Base-by-base conservation (phyloP, 2,888 invertebrate species). In the Belgica antarctica region DNA sequence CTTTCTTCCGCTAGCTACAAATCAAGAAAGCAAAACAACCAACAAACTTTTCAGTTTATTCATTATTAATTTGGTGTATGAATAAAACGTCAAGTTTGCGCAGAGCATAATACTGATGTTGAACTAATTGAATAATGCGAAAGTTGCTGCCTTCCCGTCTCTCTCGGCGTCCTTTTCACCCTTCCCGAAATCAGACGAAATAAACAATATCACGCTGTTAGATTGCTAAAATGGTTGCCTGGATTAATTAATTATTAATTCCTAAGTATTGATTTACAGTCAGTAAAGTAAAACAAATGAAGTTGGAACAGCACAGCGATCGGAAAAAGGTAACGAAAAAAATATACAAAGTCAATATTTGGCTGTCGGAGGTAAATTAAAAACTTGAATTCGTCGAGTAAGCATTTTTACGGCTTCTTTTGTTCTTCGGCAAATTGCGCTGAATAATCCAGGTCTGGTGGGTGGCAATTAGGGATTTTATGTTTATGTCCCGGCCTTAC, bases 111-210 rank as follows among this genome's bases (percentile, higher is more conserved):
- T 36, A 41, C 24, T 66, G 31, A 63, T 68, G 68, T 68, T 57
- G 57, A 68, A 68, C 57, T 68, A 68, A 68, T 68, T 68, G 57
- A 68, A 68, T 68, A 68, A 68, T 68, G 68, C 34, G 68, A 68
- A 57, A 68, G 68, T 31, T 68, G 57, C 52, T 68, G 52, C 57
- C n/a, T 28, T 47, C 47, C 19, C 28, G 25, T 28, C 7, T 8
- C 5, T 8, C 34, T n/a, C n/a, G n/a, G n/a, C n/a, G n/a, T n/a
- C n/a, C n/a, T n/a, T n/a, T n/a, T 41, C 41, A 15, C 41, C 41
- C 41, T 41, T 41, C 41, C n/a, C 41, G 12, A 12, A 15, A 41
- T 52, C 46, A 15, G 15, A 46, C 8, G 52, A 52, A 41, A 52
- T 22, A 52, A 52, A 52, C 52, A 52, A 52, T 52, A 41, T 52